Conservation (phyloP, 1,140 invertebrate species). For the Drosophila arawakana region DNA sequence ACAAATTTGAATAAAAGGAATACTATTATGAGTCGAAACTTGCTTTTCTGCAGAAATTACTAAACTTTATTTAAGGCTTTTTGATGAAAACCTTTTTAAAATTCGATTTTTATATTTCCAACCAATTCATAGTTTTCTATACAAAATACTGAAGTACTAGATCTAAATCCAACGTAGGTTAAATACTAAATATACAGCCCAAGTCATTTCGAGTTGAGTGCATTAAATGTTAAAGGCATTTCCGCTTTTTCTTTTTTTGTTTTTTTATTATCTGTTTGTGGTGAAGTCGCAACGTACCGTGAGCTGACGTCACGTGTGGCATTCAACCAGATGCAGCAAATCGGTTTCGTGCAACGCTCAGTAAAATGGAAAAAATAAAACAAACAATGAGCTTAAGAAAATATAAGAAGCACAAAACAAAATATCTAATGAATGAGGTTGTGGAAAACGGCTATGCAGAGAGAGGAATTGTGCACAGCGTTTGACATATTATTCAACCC, state of each 20-base stretch:
- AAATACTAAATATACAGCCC: slow-evolving; percentile 3
- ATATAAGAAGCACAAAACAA: background rate
- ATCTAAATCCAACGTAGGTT: background rate
- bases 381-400: slow-evolving; percentile 9
- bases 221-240: slow-evolving; percentile 31
- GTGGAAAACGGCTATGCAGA: background rate
- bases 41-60: no score
- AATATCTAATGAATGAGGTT: background rate
- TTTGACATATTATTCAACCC: no score
- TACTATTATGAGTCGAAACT: no score
- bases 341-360: slow-evolving; percentile 6
- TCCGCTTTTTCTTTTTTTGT: background rate
- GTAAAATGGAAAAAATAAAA: background rate
- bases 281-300: slow-evolving; percentile 5
- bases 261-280: background rate
- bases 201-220: slow-evolving; percentile 3
- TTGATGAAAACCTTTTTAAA: no score
- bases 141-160: background rate
- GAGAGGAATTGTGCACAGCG: no score
- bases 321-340: slow-evolving; percentile 51
- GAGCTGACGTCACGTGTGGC: slow-evolving; percentile 70
- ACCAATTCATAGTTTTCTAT: background rate
- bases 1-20: background rate
- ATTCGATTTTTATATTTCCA: no score
- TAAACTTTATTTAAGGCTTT: no score